phyloP scores from a whole-genome alignment of 2,113 vertebrate genomes.

The Tetraodon nigroviridis region DNA sequence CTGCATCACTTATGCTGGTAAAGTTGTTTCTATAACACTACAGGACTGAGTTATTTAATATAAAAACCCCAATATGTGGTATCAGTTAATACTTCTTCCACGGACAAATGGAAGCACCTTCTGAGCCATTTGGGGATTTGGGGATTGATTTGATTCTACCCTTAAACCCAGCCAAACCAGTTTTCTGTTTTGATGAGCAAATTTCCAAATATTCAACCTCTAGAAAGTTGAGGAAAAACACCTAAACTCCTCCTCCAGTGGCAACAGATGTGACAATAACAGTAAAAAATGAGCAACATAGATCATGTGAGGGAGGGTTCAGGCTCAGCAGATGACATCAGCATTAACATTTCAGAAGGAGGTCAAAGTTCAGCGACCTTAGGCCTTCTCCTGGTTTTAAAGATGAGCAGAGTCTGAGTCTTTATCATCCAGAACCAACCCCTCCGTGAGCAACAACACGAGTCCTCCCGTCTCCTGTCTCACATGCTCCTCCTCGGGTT shows the following conservation, averaged over 20 bases:
- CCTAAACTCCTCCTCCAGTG: too few relatives aligned
- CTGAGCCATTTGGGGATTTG: slow-evolving; percentile 25
- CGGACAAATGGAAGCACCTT: background rate
- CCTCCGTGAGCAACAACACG: background rate
- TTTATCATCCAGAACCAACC: slow-evolving; percentile 2
- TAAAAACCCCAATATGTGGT: background rate
- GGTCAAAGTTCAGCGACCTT: slow-evolving; percentile 19
- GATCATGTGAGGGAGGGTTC: background rate
- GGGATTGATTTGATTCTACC: slow-evolving; percentile 45
- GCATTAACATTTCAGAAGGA: slow-evolving; percentile 24
- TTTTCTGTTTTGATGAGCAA: slow-evolving; percentile 42
- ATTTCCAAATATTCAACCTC: slow-evolving; percentile 21
- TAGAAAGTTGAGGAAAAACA: too few relatives aligned
- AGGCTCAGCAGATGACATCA: slow-evolving; percentile 9
- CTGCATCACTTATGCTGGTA: too few relatives aligned
- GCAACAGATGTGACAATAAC: too few relatives aligned
- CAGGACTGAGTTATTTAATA: too few relatives aligned
- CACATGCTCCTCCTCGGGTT: too few relatives aligned
- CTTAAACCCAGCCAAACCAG: slow-evolving; percentile 48
- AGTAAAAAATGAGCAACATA: too few relatives aligned
- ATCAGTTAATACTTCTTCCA: background rate
- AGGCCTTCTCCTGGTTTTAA: slow-evolving; percentile 7
- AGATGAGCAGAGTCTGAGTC: slow-evolving; percentile 17
- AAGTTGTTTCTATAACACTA: too few relatives aligned
- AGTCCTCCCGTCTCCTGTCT: slow-evolving; percentile 1